A percentile compares a stretch with the other conserved stretches of the same genome.
Evolutionary conservation across 2,113 vertebrate species (phyloP).

Genomic region (Apistogramma diplotaenia): DNA sequence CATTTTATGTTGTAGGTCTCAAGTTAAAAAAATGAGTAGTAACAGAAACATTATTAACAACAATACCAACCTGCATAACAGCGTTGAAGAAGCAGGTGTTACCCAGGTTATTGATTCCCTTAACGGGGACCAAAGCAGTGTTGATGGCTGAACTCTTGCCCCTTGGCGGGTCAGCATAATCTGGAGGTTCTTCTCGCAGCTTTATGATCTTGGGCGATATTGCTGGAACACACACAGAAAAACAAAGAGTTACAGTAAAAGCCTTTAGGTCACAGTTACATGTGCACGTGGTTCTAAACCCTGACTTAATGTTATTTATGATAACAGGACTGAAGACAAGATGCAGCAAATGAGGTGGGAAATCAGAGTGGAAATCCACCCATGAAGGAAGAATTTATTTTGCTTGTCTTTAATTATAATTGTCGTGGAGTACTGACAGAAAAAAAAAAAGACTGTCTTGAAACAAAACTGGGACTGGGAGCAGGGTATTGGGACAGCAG

Average conservation of each 20-base stretch:
- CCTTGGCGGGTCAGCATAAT: constrained; percentile 78
- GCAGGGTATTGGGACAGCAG: constrained; percentile 51
- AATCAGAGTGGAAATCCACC: not conserved
- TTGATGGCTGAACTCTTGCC: constrained; percentile 77
- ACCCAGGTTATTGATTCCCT: constrained; percentile 95
- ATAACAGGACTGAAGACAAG: not conserved
- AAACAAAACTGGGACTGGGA: constrained; percentile 36
- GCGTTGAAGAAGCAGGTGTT: constrained; percentile 99
- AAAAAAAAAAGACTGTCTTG: constrained; percentile 20
- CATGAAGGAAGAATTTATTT: not conserved
- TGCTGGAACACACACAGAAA: constrained; percentile 70
- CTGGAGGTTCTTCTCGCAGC: constrained; percentile 83
- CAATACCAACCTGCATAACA: constrained; percentile 89
- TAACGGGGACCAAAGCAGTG: constrained; percentile 83
- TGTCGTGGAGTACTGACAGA: not conserved
- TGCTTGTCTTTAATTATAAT: not conserved
- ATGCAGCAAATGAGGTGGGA: not conserved
- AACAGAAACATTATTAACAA: not conserved
- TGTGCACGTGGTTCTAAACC: not conserved
- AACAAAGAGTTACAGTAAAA: not conserved
- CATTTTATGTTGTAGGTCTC: not conserved
- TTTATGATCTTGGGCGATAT: constrained; percentile 85
- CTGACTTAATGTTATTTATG: not conserved
- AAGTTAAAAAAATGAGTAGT: not conserved
- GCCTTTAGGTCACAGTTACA: not conserved